phyloP scores from a whole-genome alignment of 2,888 invertebrate genomes.

The Drosophila meridiana region DNA sequence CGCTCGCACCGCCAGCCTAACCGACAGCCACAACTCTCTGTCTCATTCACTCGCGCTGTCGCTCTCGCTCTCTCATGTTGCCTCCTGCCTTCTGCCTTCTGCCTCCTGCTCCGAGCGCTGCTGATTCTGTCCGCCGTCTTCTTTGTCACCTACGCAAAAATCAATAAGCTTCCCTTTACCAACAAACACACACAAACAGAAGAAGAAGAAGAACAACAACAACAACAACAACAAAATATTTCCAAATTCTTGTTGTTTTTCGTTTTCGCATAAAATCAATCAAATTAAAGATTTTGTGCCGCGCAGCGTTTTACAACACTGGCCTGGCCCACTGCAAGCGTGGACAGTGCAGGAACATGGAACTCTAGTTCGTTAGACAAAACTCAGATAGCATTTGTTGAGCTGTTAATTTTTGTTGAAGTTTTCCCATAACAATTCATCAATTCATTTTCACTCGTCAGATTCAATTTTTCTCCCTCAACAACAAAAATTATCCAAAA shows the following conservation, averaged over 20 bases:
- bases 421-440: conserved; percentile 21
- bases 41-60: conserved; percentile 11
- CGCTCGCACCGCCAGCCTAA: conserved; percentile 44
- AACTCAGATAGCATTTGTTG: conserved; percentile 35
- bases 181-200: background rate
- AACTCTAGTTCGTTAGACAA: background rate
- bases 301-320: conserved; percentile 47
- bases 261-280: conserved; percentile 45
- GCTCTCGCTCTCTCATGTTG: background rate
- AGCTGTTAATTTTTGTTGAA: conserved; percentile 28
- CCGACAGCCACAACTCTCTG: conserved; percentile 6
- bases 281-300: conserved; percentile 32
- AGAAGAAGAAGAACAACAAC: background rate
- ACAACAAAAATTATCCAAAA: conserved; percentile 56
- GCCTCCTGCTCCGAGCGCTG: background rate
- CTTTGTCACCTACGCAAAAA: conserved; percentile 66
- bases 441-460: conserved; percentile 47
- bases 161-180: conserved; percentile 34
- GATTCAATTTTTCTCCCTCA: conserved; percentile 57
- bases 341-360: no score
- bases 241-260: background rate
- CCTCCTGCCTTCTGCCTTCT: background rate
- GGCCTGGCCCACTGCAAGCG: background rate
- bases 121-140: conserved; percentile 22
- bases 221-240: conserved; percentile 10